Conservation (phyloP, 2,888 invertebrate species). For the Dicyrtomina minuta region DNA sequence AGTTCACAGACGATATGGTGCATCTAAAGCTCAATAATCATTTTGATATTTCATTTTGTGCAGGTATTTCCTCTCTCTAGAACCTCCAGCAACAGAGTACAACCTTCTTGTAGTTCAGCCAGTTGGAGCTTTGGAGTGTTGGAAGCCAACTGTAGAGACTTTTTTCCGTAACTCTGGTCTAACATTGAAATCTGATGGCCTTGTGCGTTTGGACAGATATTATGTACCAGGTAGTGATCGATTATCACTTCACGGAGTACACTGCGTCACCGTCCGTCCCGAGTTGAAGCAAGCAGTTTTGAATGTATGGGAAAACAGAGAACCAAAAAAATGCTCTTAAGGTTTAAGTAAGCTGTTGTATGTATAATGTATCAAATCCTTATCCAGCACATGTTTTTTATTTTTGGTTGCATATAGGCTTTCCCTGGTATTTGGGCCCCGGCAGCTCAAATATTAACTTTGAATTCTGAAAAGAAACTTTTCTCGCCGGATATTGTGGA, state of each 20-base stretch:
- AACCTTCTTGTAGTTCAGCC: conserved; percentile 31
- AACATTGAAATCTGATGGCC: conserved; percentile 32
- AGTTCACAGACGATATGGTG: no score
- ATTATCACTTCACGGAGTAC: conserved; percentile 42
- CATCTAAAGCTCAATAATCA: not conserved
- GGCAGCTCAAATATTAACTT: conserved; percentile 18
- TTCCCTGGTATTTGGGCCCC: conserved; percentile 43
- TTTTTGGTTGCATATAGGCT: conserved; percentile 21
- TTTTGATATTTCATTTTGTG: not conserved
- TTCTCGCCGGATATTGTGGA: conserved; percentile 43
- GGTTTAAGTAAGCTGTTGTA: not conserved
- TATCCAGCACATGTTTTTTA: not conserved
- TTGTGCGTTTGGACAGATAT: conserved; percentile 45
- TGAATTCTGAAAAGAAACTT: conserved; percentile 31
- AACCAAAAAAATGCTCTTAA: not conserved
- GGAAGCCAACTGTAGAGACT: conserved; percentile 39
- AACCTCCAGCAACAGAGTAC: conserved; percentile 10
- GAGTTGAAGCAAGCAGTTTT: conserved; percentile 29
- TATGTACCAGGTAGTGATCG: conserved; percentile 42
- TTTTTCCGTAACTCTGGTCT: conserved; percentile 38
- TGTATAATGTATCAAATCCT: not conserved
- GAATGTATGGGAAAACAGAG: conserved; percentile 5
- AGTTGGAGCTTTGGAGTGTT: conserved; percentile 28
- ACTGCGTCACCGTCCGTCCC: conserved; percentile 32
- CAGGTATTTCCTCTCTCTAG: conserved; percentile 32